Evolutionary conservation across 92 coral and sea anemone species (phyloP).

Genomic region (Plumapathes pennacea): DNA sequence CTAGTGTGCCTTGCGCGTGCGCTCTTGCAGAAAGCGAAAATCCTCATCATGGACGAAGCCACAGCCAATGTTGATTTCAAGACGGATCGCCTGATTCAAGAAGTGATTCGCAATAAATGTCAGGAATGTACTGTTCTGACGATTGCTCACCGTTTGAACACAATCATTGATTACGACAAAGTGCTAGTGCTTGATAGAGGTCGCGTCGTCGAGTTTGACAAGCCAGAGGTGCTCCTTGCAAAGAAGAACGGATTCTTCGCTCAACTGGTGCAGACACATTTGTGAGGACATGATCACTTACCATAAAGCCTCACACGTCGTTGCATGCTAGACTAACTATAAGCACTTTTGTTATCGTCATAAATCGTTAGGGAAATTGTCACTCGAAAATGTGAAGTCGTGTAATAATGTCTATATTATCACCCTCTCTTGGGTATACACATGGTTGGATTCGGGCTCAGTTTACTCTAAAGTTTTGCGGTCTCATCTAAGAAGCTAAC

Average conservation of each 20-base stretch:
- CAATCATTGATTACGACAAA: slow-evolving; percentile 80
- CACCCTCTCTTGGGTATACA: too few species aligned
- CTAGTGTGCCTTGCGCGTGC: slow-evolving; percentile 73
- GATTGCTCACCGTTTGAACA: slow-evolving; percentile 69
- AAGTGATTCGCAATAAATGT: slow-evolving; percentile 70
- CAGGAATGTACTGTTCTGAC: slow-evolving; percentile 65
- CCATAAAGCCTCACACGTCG: too few species aligned
- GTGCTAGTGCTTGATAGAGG: slow-evolving; percentile 83
- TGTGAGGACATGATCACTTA: too few species aligned
- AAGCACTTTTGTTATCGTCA: too few species aligned
- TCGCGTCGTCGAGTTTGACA: slow-evolving; percentile 74
- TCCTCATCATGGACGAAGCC: slow-evolving; percentile 78
- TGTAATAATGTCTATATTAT: too few species aligned
- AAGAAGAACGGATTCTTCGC: slow-evolving; percentile 72
- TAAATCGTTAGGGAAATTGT: too few species aligned
- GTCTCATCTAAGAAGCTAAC: too few species aligned
- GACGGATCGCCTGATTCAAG: slow-evolving; percentile 84
- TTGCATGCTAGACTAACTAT: too few species aligned
- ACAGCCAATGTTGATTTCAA: slow-evolving; percentile 82
- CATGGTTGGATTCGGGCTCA: too few species aligned
- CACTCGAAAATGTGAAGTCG: too few species aligned
- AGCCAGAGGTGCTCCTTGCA: slow-evolving; percentile 65
- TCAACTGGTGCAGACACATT: too few species aligned
- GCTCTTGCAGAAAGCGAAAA: slow-evolving; percentile 57
- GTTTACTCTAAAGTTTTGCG: too few species aligned